These are phyloP conservation scores for Blastomussa wellsi DNA, from an alignment of 92 coral and sea anemone species.

Conservation along the genomic window DNA sequence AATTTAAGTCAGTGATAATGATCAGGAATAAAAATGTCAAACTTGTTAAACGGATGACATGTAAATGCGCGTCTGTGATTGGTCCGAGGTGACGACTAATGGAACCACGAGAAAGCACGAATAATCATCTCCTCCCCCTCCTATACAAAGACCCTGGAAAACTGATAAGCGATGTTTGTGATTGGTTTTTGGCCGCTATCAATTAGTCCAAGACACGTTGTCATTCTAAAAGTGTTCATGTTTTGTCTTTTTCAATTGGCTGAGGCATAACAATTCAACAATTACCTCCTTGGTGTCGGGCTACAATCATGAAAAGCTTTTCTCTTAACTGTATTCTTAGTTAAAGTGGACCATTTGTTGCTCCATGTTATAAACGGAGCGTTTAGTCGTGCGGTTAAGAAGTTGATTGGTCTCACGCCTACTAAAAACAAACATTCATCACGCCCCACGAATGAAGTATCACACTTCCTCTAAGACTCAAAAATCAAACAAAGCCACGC, in stretches of 20 bases:
- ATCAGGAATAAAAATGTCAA: constrained; percentile 99
- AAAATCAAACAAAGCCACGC: constrained; percentile 15
- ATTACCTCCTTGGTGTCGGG: constrained; percentile 83
- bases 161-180: constrained; percentile 72
- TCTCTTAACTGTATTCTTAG: constrained; percentile 60
- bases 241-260: constrained; percentile 98
- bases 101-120: constrained; percentile 96
- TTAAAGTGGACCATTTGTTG: constrained; percentile 72
- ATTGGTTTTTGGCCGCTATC: constrained; percentile 87
- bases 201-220: constrained; percentile 97
- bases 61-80: constrained; percentile 78
- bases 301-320: constrained; percentile 70
- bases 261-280: constrained; percentile 92
- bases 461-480: not conserved
- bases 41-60: constrained; percentile 97
- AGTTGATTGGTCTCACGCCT: constrained; percentile 51
- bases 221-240: constrained; percentile 89
- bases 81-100: constrained; percentile 83
- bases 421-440: constrained; percentile 38
- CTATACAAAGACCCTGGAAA: constrained; percentile 83
- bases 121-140: constrained; percentile 94
- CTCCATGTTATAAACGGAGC: constrained; percentile 48
- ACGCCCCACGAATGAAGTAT: constrained; percentile 29
- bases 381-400: constrained; percentile 51
- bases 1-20: constrained; percentile 99